Conservation (phyloP, 2,888 invertebrate species). For the Synergus itoensis region DNA sequence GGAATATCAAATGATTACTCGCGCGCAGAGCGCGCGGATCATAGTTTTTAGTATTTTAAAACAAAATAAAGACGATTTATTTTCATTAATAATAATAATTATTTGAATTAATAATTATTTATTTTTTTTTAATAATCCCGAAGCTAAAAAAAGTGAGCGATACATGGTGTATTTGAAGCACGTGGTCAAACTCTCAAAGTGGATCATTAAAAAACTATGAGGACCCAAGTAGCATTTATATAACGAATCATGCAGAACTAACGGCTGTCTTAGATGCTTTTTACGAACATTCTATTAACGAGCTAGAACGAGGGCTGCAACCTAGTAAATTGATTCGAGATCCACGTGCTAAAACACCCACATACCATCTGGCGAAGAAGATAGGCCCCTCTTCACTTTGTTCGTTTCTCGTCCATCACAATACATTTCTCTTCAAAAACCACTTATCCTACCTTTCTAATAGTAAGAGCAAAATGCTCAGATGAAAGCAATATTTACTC, state of each 20-base stretch:
- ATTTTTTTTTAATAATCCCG: too few relatives aligned
- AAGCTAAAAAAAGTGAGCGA: too few relatives aligned
- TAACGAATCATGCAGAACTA: conserved; percentile 29
- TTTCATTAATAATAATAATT: too few relatives aligned
- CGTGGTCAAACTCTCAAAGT: conserved; percentile 8
- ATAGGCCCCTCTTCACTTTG: conserved; percentile 38
- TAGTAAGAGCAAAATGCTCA: background rate
- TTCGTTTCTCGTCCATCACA: conserved; percentile 13
- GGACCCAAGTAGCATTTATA: conserved; percentile 25
- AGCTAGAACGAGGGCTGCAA: conserved; percentile 28
- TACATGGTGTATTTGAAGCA: background rate
- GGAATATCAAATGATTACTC: too few relatives aligned
- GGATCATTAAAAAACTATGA: background rate
- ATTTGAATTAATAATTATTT: too few relatives aligned
- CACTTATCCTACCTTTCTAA: conserved; percentile 5
- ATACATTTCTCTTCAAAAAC: conserved; percentile 9
- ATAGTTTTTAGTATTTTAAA: too few relatives aligned
- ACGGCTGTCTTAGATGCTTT: conserved; percentile 18
- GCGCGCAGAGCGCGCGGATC: too few relatives aligned
- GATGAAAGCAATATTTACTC: background rate
- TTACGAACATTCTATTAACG: conserved; percentile 32
- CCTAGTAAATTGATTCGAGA: conserved; percentile 52
- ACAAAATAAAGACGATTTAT: too few relatives aligned
- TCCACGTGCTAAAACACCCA: conserved; percentile 51
- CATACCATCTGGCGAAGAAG: conserved; percentile 57